phyloP scores from a whole-genome alignment of 30 jellyfish, hydroid and myxozoan species.

The Nemopilema nomurai region DNA sequence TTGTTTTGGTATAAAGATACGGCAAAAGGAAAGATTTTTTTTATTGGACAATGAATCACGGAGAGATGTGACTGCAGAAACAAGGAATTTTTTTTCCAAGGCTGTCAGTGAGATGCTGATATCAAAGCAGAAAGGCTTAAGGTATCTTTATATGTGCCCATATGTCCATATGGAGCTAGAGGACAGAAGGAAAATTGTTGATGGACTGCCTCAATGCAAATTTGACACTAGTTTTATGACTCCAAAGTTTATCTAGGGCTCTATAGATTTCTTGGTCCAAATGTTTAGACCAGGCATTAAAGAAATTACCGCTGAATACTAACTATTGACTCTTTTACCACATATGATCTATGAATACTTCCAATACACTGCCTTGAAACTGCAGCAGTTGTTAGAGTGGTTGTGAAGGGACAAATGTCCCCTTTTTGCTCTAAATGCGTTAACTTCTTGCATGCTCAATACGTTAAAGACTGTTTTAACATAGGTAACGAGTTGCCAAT shows the following conservation, averaged over 20 bases:
- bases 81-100: background rate
- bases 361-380: no score
- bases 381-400: no score
- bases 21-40: background rate
- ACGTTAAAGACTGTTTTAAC: no score
- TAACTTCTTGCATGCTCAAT: no score
- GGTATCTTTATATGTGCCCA: background rate
- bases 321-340: no score
- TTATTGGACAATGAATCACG: background rate
- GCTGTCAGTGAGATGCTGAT: background rate
- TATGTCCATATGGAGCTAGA: background rate
- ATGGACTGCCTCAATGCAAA: background rate
- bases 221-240: background rate
- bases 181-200: background rate
- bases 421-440: no score
- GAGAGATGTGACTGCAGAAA: background rate
- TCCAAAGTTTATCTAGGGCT: background rate
- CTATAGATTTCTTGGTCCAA: no score
- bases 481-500: no score
- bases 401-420: no score
- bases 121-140: background rate
- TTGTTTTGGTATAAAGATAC: background rate
- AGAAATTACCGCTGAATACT: no score
- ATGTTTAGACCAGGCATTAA: no score
- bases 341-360: no score